Evolutionary conservation across 2,797 vertebrate genomes (phyloP).

Genomic region (Sparus aurata): DNA sequence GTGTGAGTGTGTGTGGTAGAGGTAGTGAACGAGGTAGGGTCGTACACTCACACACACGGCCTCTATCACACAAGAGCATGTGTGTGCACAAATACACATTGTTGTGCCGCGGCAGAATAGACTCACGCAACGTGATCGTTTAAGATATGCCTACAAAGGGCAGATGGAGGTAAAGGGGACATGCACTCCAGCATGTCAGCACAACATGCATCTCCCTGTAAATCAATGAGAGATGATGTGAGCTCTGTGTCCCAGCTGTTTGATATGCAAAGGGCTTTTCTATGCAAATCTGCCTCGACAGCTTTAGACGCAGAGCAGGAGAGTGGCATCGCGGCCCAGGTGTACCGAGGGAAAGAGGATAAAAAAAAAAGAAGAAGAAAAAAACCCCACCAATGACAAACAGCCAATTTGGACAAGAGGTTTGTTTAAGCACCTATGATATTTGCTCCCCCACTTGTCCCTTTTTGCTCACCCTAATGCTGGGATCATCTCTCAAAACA

Average conservation of each 20-base stretch:
- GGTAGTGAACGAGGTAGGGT: conserved; percentile 30
- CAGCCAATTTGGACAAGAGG: conserved; percentile 46
- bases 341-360: conserved; percentile 31
- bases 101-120: neutral
- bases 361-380: conserved; percentile 25
- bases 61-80: conserved; percentile 26
- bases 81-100: conserved; percentile 7
- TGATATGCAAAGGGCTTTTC: conserved; percentile 83
- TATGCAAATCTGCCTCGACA: conserved; percentile 74
- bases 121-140: conserved; percentile 67
- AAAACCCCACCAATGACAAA: conserved; percentile 28
- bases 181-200: conserved; percentile 76
- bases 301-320: conserved; percentile 51
- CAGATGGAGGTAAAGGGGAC: conserved; percentile 82
- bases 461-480: conserved; percentile 33
- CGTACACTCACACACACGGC: conserved; percentile 23
- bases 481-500: conserved; percentile 59
- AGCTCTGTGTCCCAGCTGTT: conserved; percentile 75
- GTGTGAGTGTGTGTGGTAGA: conserved; percentile 56
- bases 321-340: conserved; percentile 61
- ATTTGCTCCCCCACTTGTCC: conserved; percentile 24
- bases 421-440: conserved; percentile 37
- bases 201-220: conserved; percentile 79
- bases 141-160: conserved; percentile 82
- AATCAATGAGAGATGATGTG: conserved; percentile 82